phyloP scores from a whole-genome alignment of 1,140 invertebrate species.

The Panagrolaimus sp. region DNA sequence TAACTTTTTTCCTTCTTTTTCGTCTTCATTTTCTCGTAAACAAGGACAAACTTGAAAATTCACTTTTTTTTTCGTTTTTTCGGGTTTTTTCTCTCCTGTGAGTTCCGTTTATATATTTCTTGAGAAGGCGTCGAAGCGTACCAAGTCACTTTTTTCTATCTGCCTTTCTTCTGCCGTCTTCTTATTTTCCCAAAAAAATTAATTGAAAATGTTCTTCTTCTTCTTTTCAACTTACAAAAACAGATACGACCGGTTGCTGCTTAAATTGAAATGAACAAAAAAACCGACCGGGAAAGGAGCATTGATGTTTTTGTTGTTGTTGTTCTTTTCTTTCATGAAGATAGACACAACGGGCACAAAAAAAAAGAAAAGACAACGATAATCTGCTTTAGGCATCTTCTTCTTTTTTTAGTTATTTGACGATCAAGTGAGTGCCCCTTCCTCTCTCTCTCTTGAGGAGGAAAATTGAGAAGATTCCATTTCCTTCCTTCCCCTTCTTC shows the following conservation, averaged over 20 bases:
- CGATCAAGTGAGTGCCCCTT: no score
- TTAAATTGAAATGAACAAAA: background rate
- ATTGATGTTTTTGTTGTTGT: conserved; percentile 4
- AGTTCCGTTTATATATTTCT: background rate
- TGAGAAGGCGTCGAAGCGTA: conserved; percentile 18
- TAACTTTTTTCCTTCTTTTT: background rate
- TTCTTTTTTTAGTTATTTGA: no score
- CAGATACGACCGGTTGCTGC: background rate
- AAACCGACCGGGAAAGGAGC: background rate
- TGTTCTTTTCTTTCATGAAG: background rate
- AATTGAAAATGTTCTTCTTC: conserved; percentile 9
- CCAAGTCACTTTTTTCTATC: no score
- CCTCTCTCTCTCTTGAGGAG: no score
- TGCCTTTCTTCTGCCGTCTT: no score
- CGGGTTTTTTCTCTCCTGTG: conserved; percentile 1
- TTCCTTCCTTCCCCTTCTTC: no score
- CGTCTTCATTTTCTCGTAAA: conserved; percentile 2
- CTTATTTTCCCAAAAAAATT: background rate
- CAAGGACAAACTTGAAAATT: conserved; percentile 3
- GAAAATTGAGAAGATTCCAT: no score
- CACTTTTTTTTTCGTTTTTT: background rate
- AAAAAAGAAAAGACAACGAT: background rate
- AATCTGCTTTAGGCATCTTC: conserved; percentile 13
- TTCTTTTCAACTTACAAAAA: no score
- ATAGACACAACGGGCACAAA: no score